These are phyloP conservation scores for Drosophila flavopinicola DNA, from an alignment of 2,888 invertebrate species.

Conservation along the genomic window DNA sequence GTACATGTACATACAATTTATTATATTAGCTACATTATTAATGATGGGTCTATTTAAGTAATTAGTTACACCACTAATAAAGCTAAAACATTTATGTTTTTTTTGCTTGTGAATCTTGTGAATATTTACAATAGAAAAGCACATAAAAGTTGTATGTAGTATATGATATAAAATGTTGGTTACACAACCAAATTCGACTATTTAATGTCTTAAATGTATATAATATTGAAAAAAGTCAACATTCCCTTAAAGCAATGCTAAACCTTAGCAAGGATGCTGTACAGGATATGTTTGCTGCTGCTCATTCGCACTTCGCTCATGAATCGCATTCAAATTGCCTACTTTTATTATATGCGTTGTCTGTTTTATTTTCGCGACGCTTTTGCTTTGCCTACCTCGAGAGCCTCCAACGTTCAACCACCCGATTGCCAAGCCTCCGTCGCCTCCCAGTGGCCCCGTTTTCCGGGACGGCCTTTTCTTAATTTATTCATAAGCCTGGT, in stretches of 20 bases:
- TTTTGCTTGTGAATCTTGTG: too few relatives aligned
- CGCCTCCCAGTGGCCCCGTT: slow-evolving; percentile 25
- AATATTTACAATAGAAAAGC: too few relatives aligned
- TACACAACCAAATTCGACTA: too few relatives aligned
- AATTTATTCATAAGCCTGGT: slow-evolving; percentile 80
- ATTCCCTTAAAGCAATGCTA: background rate
- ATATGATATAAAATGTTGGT: too few relatives aligned
- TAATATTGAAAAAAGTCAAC: background rate
- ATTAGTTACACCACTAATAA: too few relatives aligned
- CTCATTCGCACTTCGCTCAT: slow-evolving; percentile 30
- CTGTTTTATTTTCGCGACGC: slow-evolving; percentile 66
- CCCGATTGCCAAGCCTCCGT: background rate
- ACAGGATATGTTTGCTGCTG: slow-evolving; percentile 42
- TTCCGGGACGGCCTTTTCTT: slow-evolving; percentile 52
- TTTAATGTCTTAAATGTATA: too few relatives aligned
- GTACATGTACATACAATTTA: too few relatives aligned
- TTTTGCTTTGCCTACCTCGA: slow-evolving; percentile 28
- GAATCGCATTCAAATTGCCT: slow-evolving; percentile 72
- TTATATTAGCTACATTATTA: too few relatives aligned
- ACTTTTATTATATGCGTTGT: slow-evolving; percentile 57
- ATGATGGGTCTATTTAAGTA: too few relatives aligned
- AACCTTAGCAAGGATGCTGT: slow-evolving; percentile 1
- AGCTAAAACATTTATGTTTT: too few relatives aligned
- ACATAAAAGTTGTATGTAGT: too few relatives aligned
- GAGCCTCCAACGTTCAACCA: too few relatives aligned